A percentile compares a stretch with the other conserved stretches of the same genome.
phyloP scores from a whole-genome alignment of 2,888 invertebrate species.

The Cheilosia scutellata region DNA sequence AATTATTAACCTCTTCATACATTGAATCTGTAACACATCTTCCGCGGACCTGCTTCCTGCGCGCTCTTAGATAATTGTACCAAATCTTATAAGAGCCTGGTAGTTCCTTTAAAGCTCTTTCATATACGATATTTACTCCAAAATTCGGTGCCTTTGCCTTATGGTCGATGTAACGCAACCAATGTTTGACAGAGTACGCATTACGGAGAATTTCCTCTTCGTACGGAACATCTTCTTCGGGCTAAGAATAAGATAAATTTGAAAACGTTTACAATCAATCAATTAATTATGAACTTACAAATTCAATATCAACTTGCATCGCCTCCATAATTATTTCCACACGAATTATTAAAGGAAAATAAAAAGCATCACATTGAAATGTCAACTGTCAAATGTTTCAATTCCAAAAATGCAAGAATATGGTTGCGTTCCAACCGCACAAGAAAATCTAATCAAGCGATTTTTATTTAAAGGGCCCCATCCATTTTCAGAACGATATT shows the following conservation, averaged over 20 bases:
- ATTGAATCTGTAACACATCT: constrained; percentile 91
- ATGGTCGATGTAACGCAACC: constrained; percentile 98
- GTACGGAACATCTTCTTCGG: constrained; percentile 97
- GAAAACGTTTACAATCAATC: neutral
- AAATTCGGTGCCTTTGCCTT: constrained; percentile 93
- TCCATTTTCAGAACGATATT: too few relatives aligned
- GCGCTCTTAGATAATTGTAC: constrained; percentile 96
- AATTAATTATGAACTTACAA: constrained; percentile 22
- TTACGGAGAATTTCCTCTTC: constrained; percentile 99
- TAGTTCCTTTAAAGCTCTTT: constrained; percentile 97
- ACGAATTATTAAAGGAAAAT: neutral
- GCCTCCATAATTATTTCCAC: constrained; percentile 6
- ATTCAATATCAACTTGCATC: constrained; percentile 47
- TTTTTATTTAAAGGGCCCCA: neutral
- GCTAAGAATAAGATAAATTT: constrained; percentile 85
- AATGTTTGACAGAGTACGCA: constrained; percentile 98
- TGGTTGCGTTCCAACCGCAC: too few relatives aligned
- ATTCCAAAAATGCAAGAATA: neutral
- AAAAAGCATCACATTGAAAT: neutral
- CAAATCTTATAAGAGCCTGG: constrained; percentile 99
- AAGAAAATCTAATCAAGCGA: too few relatives aligned
- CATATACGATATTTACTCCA: constrained; percentile 96
- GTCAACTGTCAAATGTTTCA: constrained; percentile 2
- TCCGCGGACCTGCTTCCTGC: constrained; percentile 93
- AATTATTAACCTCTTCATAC: constrained; percentile 97